Percentiles rank a stretch among this genome's conserved stretches.
Evolutionary conservation across 2,797 vertebrate species (phyloP).

Genomic region (Sciurus carolinensis): DNA sequence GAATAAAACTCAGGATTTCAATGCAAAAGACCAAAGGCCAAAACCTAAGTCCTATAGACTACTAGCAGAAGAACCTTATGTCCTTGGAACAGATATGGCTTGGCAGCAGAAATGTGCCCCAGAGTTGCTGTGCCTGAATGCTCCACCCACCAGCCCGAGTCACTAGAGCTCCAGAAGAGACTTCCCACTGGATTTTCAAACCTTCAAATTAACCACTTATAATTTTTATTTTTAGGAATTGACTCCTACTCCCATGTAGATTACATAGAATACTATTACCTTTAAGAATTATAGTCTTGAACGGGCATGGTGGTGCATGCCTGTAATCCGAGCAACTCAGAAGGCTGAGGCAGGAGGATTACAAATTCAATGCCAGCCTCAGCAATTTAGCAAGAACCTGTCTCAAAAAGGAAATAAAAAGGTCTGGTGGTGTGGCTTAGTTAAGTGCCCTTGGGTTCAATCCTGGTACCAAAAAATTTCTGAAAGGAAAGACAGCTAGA

Average conservation of each 20-base stretch:
- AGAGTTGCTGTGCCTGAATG: background rate
- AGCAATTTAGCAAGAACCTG: no score
- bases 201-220: slow-evolving; percentile 44
- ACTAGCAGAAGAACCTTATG: background rate
- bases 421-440: no score
- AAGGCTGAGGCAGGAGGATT: no score
- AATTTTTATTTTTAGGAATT: slow-evolving; percentile 27
- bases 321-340: no score
- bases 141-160: background rate
- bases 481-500: slow-evolving; percentile 37
- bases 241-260: slow-evolving; percentile 1
- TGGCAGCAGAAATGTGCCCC: background rate
- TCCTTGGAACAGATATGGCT: slow-evolving; percentile 23
- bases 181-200: slow-evolving; percentile 46
- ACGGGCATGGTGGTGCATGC: no score
- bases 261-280: slow-evolving; percentile 60
- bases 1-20: slow-evolving; percentile 51
- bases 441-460: no score
- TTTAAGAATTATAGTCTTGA: slow-evolving; percentile 53
- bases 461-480: no score
- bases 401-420: no score
- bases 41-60: slow-evolving; percentile 3
- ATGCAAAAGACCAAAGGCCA: slow-evolving; percentile 3
- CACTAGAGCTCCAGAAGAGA: background rate
- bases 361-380: no score